Evolutionary conservation across 2,888 invertebrate genomes (phyloP), one percentile per base, ranked within the genome.

Genomic region (Harpalus rubripes): DNA sequence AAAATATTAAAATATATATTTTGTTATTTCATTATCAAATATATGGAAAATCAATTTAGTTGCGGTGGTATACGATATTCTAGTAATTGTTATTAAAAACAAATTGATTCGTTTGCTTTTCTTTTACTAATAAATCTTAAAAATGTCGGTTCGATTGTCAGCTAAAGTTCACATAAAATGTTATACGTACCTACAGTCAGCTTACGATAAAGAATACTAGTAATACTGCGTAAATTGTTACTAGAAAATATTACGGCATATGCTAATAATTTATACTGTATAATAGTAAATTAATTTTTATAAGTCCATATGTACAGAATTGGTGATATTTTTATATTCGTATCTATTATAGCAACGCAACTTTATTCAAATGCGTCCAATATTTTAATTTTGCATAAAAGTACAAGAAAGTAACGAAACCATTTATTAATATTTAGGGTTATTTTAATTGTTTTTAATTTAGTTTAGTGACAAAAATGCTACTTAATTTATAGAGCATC

Each of bases 241-340:
- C 16, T 65, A 68, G 7, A 32, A 32, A 39, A 16, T 81, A 44
- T 41, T 26, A 72, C 56, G 65, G 26, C 58, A 10, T 68, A 72
- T 56, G 58, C 82, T 76, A 76, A 81, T 81, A 44, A 32, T 68
- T 68, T 74, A 39, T 39, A 58, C 16, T 59, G 58, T 61, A 59
- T 74, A 32, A 76, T 74, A 41, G 78, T 44, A 65, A 78, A 83
- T 83, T 80, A 80, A 10, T 80, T 83, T 83, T 83, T 78, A 84
- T 84, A 84, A 74, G 61, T 84, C 84, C 59, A 72, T 56, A 81
- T 83, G 83, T 83, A 83, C 61, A 83, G 59, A 83, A 76, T 83
- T 74, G 83, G 83, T 84, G 78, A 84, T 84, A 84, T 84, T 84
- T 84, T 84, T 78, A 78, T 84, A 84, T 78, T 78, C 63, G 39